A percentile compares a stretch with the other conserved stretches of the same genome.
Evolutionary conservation across 2,888 invertebrate species (phyloP).

Genomic region (Stegophylla sp.): DNA sequence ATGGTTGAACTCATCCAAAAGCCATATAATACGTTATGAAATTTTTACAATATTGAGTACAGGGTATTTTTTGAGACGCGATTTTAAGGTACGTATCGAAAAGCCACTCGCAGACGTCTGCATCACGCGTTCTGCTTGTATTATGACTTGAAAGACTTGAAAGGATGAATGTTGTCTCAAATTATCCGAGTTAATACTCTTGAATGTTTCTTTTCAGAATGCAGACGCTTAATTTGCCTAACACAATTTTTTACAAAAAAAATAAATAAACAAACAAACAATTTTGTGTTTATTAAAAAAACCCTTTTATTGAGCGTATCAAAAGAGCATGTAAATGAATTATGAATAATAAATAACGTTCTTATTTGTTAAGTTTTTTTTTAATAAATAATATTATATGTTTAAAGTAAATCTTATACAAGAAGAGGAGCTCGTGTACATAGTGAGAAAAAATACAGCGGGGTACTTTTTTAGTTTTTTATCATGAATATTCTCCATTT

Average conservation of each 20-base stretch:
- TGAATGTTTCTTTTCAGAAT: slow-evolving; percentile 4
- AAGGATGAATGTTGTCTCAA: slow-evolving; percentile 21
- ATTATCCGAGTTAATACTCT: slow-evolving; percentile 46
- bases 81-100: slow-evolving; percentile 5
- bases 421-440: background rate
- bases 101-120: background rate
- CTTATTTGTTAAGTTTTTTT: slow-evolving; percentile 24
- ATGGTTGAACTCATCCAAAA: background rate
- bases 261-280: background rate
- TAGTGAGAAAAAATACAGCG: background rate
- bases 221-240: slow-evolving; percentile 14
- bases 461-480: background rate
- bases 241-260: slow-evolving; percentile 7
- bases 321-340: slow-evolving; percentile 13
- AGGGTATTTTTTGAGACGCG: slow-evolving; percentile 53
- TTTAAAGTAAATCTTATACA: background rate
- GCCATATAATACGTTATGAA: background rate
- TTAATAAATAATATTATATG: slow-evolving; percentile 5
- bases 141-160: slow-evolving; percentile 13
- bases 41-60: slow-evolving; percentile 29
- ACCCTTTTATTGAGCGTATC: background rate
- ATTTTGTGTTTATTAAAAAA: background rate
- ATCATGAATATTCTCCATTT: background rate
- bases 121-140: background rate
- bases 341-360: slow-evolving; percentile 14